Conservation (phyloP, 2,797 vertebrate genomes). For the Pangasius djambal region DNA sequence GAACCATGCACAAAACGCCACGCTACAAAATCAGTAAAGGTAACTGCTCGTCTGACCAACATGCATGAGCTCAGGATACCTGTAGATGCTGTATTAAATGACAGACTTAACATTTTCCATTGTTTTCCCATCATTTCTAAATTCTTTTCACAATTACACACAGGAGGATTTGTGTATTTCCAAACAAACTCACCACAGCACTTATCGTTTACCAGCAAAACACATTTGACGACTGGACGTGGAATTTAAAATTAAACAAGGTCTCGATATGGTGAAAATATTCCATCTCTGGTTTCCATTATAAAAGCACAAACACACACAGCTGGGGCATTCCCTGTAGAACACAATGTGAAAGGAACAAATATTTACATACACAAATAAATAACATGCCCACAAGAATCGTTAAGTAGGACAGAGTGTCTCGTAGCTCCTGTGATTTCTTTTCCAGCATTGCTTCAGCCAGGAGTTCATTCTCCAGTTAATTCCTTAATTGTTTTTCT, state of each 20-base stretch:
- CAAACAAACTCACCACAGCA: constrained; percentile 4
- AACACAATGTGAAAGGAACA: constrained; percentile 23
- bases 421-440: background rate
- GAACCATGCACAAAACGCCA: background rate
- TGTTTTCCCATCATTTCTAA: background rate
- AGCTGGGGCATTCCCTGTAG: constrained; percentile 12
- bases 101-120: background rate
- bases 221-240: background rate
- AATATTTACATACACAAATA: constrained; percentile 59
- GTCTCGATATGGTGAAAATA: constrained; percentile 21
- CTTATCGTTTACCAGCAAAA: constrained; percentile 14
- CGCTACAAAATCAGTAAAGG: background rate
- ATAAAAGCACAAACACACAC: constrained; percentile 18
- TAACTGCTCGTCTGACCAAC: background rate
- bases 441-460: background rate
- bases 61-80: background rate
- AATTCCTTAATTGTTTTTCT: background rate
- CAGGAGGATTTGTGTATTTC: background rate
- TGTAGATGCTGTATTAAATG: background rate
- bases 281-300: constrained; percentile 26
- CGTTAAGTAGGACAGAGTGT: constrained; percentile 3
- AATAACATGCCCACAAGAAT: constrained; percentile 45
- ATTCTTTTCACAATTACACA: constrained; percentile 19
- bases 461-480: constrained; percentile 18
- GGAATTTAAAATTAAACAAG: constrained; percentile 21